Evolutionary conservation across 2,888 invertebrate species (phyloP).

Genomic region (Drosophila lutescens): DNA sequence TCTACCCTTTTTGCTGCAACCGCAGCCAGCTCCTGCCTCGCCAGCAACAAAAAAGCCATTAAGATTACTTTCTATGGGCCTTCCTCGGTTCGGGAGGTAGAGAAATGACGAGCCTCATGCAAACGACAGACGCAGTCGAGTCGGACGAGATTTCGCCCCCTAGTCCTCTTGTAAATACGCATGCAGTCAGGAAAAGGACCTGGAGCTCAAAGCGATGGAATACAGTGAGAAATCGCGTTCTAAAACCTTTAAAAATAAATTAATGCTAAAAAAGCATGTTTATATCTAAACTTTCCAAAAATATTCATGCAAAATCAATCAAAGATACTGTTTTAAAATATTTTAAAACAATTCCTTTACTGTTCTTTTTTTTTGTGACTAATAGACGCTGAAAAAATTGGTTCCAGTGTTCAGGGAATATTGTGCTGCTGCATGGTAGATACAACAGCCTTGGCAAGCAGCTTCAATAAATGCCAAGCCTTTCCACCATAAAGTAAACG

Average conservation of each 20-base stretch:
- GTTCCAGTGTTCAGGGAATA: background rate
- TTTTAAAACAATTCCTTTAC: too few relatives aligned
- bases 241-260: background rate
- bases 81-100: background rate
- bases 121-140: constrained; percentile 26
- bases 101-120: constrained; percentile 37
- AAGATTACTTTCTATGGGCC: constrained; percentile 76
- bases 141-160: constrained; percentile 33
- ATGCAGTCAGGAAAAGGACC: constrained; percentile 7
- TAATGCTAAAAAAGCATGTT: too few relatives aligned
- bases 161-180: constrained; percentile 27
- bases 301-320: too few relatives aligned
- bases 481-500: constrained; percentile 56
- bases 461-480: constrained; percentile 54
- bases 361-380: too few relatives aligned
- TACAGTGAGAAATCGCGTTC: background rate
- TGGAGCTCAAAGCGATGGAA: background rate
- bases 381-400: background rate
- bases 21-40: constrained; percentile 30
- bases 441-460: constrained; percentile 29
- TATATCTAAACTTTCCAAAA: too few relatives aligned
- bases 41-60: constrained; percentile 72
- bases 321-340: too few relatives aligned
- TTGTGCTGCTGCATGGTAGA: constrained; percentile 14
- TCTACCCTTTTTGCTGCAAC: constrained; percentile 30